Base-by-base conservation (phyloP, 2,113 vertebrate genomes). In the Acanthochromis polyacanthus region DNA sequence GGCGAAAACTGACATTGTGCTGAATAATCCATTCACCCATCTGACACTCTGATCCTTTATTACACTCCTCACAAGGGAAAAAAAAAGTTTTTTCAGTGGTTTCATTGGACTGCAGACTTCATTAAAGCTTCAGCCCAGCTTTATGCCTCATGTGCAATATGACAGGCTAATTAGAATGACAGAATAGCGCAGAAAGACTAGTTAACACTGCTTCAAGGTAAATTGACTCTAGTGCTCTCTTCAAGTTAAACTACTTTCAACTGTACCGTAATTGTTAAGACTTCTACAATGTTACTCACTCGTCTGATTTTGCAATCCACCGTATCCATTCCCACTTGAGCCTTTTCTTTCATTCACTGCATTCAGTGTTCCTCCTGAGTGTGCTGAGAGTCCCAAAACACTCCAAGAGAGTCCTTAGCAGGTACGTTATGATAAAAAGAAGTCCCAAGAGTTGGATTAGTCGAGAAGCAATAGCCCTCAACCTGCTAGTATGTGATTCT, bases 161-260 rank as follows among this genome's bases (percentile, higher is more conserved):
- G 69, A 70, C 64, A 71, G n/a, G 43, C 78, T 65, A 22, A 84
- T 82, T 72, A 71, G 20, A 81, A 59, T 65, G 70, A 62, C 30
- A 15, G n/a, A 86, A 36, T 6, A 59, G 61, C 8, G 32, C 45
- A 36, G 48, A 51, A 43, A 51, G n/a, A 30, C 30, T 4, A 43
- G 48, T 32, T 68, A 50, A 56, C 45, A 51, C 14, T 15, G 38
- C 48, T 50, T 43, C n/a, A 66, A 66, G 23, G 36, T n/a, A 75
- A 56, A 71, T 30, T 5, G 4, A 71, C 23, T 38, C 9, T 4
- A 9, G 38, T 8, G 6, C 19, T 17, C 56, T 53, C 14, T 40
- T 14, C 16, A 59, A 69, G 53, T 30, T 28, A 46, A 69, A 63
- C 25, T 20, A 45, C 43, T 22, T 57, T 48, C 32, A 15, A 0